Evolutionary conservation across 2,113 vertebrate genomes (phyloP).

Genomic region (Merops nubicus): DNA sequence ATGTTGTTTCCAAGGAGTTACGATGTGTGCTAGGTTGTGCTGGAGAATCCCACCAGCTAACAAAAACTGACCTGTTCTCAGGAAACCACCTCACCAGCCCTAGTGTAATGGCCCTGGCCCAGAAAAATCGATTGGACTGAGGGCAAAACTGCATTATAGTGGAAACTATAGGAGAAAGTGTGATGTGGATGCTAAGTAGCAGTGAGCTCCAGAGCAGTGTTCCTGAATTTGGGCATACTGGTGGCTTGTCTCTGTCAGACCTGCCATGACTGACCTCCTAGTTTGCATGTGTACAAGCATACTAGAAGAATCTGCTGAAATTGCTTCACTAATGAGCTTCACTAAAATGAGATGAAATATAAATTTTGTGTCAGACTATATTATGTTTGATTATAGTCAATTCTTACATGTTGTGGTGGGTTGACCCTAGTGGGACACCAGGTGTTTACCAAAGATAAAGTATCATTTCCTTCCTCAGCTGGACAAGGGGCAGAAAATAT

Average conservation of each 20-base stretch:
- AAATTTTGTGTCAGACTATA: too few relatives aligned
- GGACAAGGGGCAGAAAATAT: too few relatives aligned
- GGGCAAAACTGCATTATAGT: not conserved
- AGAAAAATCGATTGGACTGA: not conserved
- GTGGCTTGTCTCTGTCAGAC: not conserved
- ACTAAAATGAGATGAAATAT: too few relatives aligned
- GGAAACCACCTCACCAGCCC: not conserved
- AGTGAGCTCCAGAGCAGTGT: not conserved
- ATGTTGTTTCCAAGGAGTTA: not conserved
- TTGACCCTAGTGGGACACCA: too few relatives aligned
- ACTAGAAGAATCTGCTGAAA: too few relatives aligned
- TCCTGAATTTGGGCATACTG: not conserved
- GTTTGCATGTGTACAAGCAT: too few relatives aligned
- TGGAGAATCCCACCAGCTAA: not conserved
- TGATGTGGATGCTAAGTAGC: not conserved
- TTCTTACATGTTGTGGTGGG: too few relatives aligned
- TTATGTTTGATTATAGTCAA: too few relatives aligned
- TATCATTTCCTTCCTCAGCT: too few relatives aligned
- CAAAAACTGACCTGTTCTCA: not conserved
- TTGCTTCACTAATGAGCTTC: too few relatives aligned
- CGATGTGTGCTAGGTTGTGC: not conserved
- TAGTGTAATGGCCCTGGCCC: not conserved
- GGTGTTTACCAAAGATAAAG: too few relatives aligned
- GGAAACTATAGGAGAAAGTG: not conserved
- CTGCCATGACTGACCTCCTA: too few relatives aligned